These are phyloP conservation scores for Carettochelys insculpta DNA, from an alignment of 2,113 vertebrate genomes.

Conservation along the genomic window DNA sequence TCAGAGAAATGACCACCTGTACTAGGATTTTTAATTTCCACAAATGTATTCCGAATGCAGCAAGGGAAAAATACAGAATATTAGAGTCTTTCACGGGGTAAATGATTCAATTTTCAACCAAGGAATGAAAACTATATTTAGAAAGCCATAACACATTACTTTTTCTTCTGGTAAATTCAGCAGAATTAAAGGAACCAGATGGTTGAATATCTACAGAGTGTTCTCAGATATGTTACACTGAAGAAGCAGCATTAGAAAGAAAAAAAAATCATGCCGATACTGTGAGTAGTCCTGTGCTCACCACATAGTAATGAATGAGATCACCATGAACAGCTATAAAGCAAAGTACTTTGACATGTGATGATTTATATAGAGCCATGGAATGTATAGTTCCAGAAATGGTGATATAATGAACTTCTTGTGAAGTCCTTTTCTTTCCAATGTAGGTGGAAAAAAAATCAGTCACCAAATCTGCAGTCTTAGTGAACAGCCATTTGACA, in stretches of 20 bases:
- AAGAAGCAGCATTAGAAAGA: constrained; percentile 41
- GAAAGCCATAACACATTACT: constrained; percentile 6
- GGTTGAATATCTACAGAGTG: constrained; percentile 22
- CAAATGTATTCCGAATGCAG: neutral
- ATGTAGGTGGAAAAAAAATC: neutral
- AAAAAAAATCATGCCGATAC: constrained; percentile 46
- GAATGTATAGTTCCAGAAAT: neutral
- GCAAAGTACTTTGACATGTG: constrained; percentile 42
- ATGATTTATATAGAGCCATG: neutral
- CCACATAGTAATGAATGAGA: constrained; percentile 46
- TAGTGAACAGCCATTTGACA: constrained; percentile 26
- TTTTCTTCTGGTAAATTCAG: constrained; percentile 53
- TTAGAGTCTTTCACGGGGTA: constrained; percentile 4
- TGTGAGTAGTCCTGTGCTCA: constrained; percentile 28
- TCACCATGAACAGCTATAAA: constrained; percentile 28
- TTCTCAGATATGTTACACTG: constrained; percentile 41
- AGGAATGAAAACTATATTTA: constrained; percentile 19
- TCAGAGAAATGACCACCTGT: neutral
- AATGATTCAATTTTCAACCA: constrained; percentile 31
- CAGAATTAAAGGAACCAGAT: constrained; percentile 29
- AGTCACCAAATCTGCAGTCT: neutral
- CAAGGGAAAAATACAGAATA: constrained; percentile 8
- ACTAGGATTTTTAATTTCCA: neutral
- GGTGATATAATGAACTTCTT: neutral
- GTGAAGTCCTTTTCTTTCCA: neutral